Base-by-base conservation (phyloP, 2,797 vertebrate genomes). In the Lemur catta region DNA sequence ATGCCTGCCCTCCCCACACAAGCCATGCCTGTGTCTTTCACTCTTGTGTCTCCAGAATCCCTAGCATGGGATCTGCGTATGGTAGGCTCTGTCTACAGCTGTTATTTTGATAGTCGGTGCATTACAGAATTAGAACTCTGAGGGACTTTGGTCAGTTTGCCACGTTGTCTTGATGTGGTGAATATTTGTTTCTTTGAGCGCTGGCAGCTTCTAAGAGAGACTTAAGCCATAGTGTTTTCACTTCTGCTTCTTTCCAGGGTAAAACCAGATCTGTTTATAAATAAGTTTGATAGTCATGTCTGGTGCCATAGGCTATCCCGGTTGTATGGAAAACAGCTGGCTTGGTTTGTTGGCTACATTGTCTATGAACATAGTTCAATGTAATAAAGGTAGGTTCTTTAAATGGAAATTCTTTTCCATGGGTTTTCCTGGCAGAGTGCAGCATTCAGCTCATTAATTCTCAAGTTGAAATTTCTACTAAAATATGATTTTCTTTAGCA, bases 381-480 rank as follows among this genome's bases (percentile, higher is more conserved):
- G 71, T 69, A 38, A 69, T 69, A 38, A 74, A 81, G 35, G 35
- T 33, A 65, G 46, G 14, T 41, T 96, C 82, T 93, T 91, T 35
- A 80, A 75, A 14, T 85, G 41, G 22, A 67, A 20, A 71, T 94
- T 71, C 57, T 95, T 89, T 43, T 48, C 57, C 41, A 12, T 17
- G n/a, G n/a, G 7, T 67, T 89, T 82, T 89, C 74, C 84, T 91
- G 91, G 85, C 82, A 80, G 75, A 28, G 22, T 12, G 41, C 38
- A 52, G 9, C 20, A 43, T 75, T 67, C 59, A 82, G 95, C 74
- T 93, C 26, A 41, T 96, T 94, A 96, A 93, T 97, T 95, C 71
- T 89, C 94, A 57, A 33, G 95, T 71, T 97, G 94, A 97, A 79
- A 69, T 72, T 93, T 75, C 94, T 87, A 26, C 84, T 78, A 57